Evolutionary conservation across 2,113 vertebrate genomes (phyloP).

Genomic region (Ciconia maguari): DNA sequence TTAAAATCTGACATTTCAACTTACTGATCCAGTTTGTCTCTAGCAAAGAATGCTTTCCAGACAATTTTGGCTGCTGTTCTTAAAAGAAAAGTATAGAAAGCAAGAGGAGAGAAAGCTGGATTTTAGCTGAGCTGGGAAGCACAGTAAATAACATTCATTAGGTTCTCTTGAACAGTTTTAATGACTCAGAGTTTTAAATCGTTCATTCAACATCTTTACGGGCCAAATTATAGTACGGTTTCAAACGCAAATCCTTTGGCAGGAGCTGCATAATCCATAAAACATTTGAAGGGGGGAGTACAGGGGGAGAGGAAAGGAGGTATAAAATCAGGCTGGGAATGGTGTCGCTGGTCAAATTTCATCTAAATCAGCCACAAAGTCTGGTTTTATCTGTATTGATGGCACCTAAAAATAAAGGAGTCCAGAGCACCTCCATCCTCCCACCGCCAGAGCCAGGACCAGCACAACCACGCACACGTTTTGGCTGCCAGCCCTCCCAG

Average conservation of each 20-base stretch:
- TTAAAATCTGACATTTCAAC: slow-evolving; percentile 41
- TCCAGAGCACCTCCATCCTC: background rate
- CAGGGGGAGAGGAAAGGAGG: background rate
- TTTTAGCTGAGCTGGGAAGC: slow-evolving; percentile 42
- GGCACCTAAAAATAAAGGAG: background rate
- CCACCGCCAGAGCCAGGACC: background rate
- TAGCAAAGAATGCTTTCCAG: slow-evolving; percentile 9
- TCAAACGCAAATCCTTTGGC: slow-evolving; percentile 34
- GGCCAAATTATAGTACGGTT: background rate
- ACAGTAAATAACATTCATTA: slow-evolving; percentile 58
- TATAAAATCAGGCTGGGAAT: background rate
- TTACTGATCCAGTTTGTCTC: slow-evolving; percentile 18
- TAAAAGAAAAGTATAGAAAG: background rate
- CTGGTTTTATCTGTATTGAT: background rate
- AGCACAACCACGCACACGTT: background rate
- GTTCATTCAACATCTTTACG: slow-evolving; percentile 33
- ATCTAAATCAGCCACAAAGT: background rate
- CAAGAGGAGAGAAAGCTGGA: background rate
- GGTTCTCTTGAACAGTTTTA: slow-evolving; percentile 38
- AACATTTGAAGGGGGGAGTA: background rate
- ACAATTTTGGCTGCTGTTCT: slow-evolving; percentile 5
- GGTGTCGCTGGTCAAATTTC: background rate
- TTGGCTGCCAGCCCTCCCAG: background rate
- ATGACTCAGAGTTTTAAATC: slow-evolving; percentile 46
- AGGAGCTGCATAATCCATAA: slow-evolving; percentile 30